Percentiles rank a stretch among this genome's conserved stretches.
These are phyloP conservation scores for Hippasteria phrygiana DNA, from an alignment of 53 echinoderm and acorn worm genomes.

Conservation along the genomic window DNA sequence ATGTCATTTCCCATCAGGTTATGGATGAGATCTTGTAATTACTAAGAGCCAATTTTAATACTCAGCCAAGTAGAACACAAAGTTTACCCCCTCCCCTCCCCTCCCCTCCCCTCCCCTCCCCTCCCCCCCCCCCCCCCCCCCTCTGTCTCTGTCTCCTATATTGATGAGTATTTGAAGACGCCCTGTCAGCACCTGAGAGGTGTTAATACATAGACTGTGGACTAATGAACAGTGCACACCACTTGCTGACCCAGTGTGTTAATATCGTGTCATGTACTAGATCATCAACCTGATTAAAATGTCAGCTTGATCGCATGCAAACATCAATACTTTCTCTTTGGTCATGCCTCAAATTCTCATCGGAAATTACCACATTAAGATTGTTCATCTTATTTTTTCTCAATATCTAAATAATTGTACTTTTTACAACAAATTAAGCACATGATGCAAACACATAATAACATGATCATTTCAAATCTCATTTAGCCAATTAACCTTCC, in stretches of 20 bases:
- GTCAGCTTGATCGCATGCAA: constrained; percentile 14
- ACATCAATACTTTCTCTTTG: constrained; percentile 28
- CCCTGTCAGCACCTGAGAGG: constrained; percentile 46
- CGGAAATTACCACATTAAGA: constrained; percentile 12
- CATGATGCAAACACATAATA: too few species aligned
- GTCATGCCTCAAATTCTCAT: background rate
- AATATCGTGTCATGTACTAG: constrained; percentile 30
- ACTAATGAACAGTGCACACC: background rate
- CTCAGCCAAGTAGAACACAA: background rate
- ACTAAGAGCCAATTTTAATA: constrained; percentile 25
- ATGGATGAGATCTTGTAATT: constrained; percentile 36
- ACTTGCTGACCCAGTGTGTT: constrained; percentile 1
- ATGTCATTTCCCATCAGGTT: background rate
- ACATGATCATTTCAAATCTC: too few species aligned
- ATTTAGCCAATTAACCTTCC: too few species aligned
- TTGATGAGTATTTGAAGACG: background rate
- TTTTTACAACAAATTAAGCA: too few species aligned
- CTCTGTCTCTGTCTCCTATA: background rate
- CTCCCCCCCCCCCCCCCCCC: too few species aligned
- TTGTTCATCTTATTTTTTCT: background rate
- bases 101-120: too few species aligned
- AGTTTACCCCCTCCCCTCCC: background rate
- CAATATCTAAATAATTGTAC: background rate
- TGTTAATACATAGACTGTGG: constrained; percentile 37
- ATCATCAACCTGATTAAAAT: constrained; percentile 29